Evolutionary conservation across 2,797 vertebrate species (phyloP).

Genomic region (Macroramphosus scolopax): DNA sequence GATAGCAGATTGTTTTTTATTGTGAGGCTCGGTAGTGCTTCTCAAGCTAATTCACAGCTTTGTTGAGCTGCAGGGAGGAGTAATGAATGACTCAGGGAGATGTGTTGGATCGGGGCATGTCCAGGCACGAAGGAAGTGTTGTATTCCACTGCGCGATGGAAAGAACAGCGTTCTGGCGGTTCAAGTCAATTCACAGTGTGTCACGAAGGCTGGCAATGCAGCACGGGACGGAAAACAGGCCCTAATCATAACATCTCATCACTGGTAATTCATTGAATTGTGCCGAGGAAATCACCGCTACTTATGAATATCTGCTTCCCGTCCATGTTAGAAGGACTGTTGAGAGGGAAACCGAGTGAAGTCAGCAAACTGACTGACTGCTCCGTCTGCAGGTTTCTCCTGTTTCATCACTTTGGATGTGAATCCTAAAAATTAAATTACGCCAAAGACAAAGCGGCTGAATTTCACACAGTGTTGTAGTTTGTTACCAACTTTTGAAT

Average conservation of each 20-base stretch:
- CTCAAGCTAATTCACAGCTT: constrained; percentile 30
- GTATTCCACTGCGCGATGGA: constrained; percentile 41
- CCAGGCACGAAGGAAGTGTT: constrained; percentile 30
- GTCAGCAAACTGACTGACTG: constrained; percentile 11
- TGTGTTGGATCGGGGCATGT: constrained; percentile 36
- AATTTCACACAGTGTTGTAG: no score
- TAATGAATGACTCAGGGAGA: constrained; percentile 43
- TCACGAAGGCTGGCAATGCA: constrained; percentile 15
- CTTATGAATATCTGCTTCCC: constrained; percentile 61
- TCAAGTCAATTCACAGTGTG: constrained; percentile 29
- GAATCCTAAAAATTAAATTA: no score
- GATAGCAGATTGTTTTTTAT: constrained; percentile 36
- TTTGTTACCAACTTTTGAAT: not conserved
- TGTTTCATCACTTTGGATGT: no score
- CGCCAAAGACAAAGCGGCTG: no score
- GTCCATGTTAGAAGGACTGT: constrained; percentile 25
- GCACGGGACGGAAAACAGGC: constrained; percentile 65
- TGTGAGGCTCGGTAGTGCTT: constrained; percentile 17
- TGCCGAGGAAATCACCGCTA: constrained; percentile 57
- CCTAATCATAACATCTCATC: constrained; percentile 57
- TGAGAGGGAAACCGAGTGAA: constrained; percentile 5
- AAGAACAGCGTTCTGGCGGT: constrained; percentile 17
- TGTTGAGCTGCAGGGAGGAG: constrained; percentile 39
- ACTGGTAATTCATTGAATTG: constrained; percentile 49
- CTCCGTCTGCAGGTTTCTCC: constrained; percentile 7